phyloP scores from a whole-genome alignment of 35 echinoderm and acorn worm species.

The Chiridota heheva region DNA sequence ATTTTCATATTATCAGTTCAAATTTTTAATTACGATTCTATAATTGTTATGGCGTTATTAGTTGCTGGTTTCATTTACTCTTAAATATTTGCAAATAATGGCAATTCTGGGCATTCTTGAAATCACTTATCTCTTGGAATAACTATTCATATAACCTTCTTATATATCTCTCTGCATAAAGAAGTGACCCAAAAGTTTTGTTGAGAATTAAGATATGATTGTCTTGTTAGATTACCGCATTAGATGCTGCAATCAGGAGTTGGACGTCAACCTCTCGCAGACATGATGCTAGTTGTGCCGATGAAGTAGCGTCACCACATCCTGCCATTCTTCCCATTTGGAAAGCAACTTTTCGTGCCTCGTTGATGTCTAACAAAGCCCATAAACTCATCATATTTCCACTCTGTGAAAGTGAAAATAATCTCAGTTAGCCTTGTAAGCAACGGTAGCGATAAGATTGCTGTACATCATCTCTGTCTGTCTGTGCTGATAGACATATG shows the following conservation, averaged over 20 bases:
- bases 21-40: no score
- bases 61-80: not conserved
- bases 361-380: slow-evolving; percentile 53
- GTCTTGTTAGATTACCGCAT: slow-evolving; percentile 34
- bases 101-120: not conserved
- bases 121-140: not conserved
- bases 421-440: no score
- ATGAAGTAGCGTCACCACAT: slow-evolving; percentile 14
- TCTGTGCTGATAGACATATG: no score
- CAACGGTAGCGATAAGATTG: no score
- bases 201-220: no score
- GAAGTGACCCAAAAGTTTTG: not conserved
- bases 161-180: not conserved
- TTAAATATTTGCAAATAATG: not conserved
- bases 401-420: slow-evolving; percentile 40
- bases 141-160: not conserved
- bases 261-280: slow-evolving; percentile 22
- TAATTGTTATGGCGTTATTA: not conserved
- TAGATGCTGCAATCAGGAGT: slow-evolving; percentile 17
- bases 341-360: slow-evolving; percentile 49
- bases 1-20: no score
- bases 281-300: slow-evolving; percentile 37
- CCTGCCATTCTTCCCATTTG: slow-evolving; percentile 38
- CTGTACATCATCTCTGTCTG: no score
- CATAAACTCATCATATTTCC: slow-evolving; percentile 57